Conservation (phyloP, 2,888 invertebrate genomes). For the Agelastica alni region DNA sequence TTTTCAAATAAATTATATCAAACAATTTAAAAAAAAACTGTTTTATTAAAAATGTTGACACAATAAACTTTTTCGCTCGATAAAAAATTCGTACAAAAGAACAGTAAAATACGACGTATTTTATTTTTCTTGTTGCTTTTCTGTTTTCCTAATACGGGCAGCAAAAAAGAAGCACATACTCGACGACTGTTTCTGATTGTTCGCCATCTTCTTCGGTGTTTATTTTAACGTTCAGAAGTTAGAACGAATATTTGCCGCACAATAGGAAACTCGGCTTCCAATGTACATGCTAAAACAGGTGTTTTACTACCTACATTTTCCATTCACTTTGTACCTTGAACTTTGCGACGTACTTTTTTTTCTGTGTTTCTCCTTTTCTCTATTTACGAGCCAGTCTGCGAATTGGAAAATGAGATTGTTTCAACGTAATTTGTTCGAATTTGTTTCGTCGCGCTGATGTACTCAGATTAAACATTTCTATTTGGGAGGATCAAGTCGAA, state of each 20-base stretch:
- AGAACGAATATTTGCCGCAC: slow-evolving; percentile 12
- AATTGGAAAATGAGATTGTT: slow-evolving; percentile 16
- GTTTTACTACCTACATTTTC: slow-evolving; percentile 14
- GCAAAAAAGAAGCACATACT: no score
- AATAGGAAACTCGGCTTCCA: slow-evolving; percentile 5
- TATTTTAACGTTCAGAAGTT: slow-evolving; percentile 18
- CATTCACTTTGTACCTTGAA: slow-evolving; percentile 9
- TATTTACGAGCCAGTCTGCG: slow-evolving; percentile 4
- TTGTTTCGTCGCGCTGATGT: background rate
- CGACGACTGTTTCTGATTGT: background rate
- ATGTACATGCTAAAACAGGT: slow-evolving; percentile 16
- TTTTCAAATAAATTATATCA: no score
- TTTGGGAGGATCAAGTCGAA: background rate
- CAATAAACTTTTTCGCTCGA: no score
- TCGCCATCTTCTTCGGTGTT: slow-evolving; percentile 8
- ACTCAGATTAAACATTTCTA: background rate
- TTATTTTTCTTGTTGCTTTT: no score
- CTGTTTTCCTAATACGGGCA: no score
- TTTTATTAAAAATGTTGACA: no score
- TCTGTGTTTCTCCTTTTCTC: no score
- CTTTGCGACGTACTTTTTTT: background rate
- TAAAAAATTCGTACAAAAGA: no score
- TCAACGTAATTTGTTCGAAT: background rate
- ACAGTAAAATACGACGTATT: no score
- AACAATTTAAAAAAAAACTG: no score